Percentiles rank a stretch among this genome's conserved stretches.
These are phyloP conservation scores for Triops longicaudatus DNA, from an alignment of 1,140 invertebrate genomes.

Conservation along the genomic window DNA sequence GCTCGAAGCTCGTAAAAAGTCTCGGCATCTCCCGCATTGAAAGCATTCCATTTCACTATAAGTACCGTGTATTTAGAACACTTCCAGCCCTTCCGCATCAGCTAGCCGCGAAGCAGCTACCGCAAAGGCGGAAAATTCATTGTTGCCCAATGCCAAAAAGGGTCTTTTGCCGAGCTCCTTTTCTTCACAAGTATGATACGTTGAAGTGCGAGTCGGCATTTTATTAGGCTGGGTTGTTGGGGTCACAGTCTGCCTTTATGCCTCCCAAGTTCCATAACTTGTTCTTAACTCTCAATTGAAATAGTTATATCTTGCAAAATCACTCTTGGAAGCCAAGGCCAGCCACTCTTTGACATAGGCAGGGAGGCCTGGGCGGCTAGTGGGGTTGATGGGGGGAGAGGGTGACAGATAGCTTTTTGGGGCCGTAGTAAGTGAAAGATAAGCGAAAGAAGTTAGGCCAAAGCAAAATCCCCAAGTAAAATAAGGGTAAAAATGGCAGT, in stretches of 20 bases:
- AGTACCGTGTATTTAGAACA: no score
- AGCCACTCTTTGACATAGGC: neutral
- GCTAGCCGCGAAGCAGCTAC: no score
- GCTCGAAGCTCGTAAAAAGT: no score
- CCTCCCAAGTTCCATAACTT: neutral
- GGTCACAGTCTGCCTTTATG: neutral
- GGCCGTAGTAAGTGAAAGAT: neutral
- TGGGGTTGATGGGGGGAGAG: neutral
- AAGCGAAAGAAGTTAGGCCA: neutral
- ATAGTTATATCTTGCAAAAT: neutral
- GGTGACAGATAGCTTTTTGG: neutral
- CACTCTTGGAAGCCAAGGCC: neutral
- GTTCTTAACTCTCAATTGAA: neutral
- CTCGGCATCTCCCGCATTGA: no score
- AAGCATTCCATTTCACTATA: no score
- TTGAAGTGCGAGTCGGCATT: neutral
- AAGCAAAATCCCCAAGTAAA: neutral
- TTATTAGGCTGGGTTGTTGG: neutral
- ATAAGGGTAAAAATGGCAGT: constrained; percentile 8
- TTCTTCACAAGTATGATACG: no score
- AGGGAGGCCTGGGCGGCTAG: neutral
- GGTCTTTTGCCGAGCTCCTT: no score
- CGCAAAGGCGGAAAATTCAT: no score
- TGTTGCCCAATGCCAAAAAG: no score
- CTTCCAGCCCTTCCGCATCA: no score